phyloP scores from a whole-genome alignment of 1,140 invertebrate genomes.

The Anoplolepis gracilipes region DNA sequence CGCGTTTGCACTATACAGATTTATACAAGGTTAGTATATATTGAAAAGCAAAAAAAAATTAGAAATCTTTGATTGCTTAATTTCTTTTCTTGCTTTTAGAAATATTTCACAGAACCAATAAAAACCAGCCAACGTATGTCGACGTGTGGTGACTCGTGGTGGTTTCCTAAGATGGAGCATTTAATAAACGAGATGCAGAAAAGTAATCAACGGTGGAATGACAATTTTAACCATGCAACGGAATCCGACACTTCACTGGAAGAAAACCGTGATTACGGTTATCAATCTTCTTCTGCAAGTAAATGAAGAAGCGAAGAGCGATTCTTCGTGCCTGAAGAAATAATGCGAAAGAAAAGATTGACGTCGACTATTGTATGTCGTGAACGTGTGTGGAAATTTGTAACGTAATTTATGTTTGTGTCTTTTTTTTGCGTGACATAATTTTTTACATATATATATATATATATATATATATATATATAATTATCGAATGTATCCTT shows the following conservation, averaged over 20 bases:
- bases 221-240: slow-evolving; percentile 56
- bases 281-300: slow-evolving; percentile 78
- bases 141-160: slow-evolving; percentile 67
- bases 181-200: slow-evolving; percentile 72
- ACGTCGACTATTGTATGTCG: slow-evolving; percentile 3
- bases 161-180: slow-evolving; percentile 73
- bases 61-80: not conserved
- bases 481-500: slow-evolving; percentile 7
- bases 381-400: slow-evolving; percentile 26
- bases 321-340: slow-evolving; percentile 23
- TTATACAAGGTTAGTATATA: slow-evolving; percentile 46
- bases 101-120: slow-evolving; percentile 47
- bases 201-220: slow-evolving; percentile 61
- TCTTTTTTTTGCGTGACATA: slow-evolving; percentile 4
- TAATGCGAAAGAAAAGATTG: not conserved
- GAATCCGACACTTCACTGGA: slow-evolving; percentile 65
- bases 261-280: slow-evolving; percentile 77
- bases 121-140: slow-evolving; percentile 49
- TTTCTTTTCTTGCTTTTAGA: slow-evolving; percentile 61
- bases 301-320: slow-evolving; percentile 67
- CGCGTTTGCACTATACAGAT: slow-evolving; percentile 32
- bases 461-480: no score
- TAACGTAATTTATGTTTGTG: slow-evolving; percentile 22
- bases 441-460: slow-evolving; percentile 34
- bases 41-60: slow-evolving; percentile 14